These are phyloP conservation scores for Himalopsyche anomala DNA, from an alignment of 2,888 invertebrate species.

Conservation along the genomic window DNA sequence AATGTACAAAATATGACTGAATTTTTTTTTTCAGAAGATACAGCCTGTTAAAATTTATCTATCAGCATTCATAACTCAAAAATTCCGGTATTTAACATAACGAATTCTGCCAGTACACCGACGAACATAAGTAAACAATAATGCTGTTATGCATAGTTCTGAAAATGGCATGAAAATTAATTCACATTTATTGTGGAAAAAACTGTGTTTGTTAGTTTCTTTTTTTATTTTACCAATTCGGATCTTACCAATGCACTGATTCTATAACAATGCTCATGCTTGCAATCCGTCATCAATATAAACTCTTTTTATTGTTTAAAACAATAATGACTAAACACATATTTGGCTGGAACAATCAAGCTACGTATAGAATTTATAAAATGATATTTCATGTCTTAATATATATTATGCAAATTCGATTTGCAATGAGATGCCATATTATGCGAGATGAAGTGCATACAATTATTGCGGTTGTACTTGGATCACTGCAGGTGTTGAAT, in stretches of 20 bases:
- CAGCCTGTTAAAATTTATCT: too few relatives aligned
- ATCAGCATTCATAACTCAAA: too few relatives aligned
- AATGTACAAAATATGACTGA: too few relatives aligned
- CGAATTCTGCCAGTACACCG: too few relatives aligned
- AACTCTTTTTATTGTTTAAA: constrained; percentile 37
- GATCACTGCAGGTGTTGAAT: background rate
- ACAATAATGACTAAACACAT: constrained; percentile 17
- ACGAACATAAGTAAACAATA: too few relatives aligned
- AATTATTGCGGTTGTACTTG: background rate
- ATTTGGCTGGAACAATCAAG: background rate
- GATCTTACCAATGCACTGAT: background rate
- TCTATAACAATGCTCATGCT: background rate
- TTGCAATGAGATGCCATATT: constrained; percentile 4
- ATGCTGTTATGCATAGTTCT: too few relatives aligned
- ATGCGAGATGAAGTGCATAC: background rate
- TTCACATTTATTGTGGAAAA: too few relatives aligned
- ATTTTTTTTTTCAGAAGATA: too few relatives aligned
- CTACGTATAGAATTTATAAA: background rate
- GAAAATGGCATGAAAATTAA: too few relatives aligned
- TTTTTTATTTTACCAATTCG: background rate
- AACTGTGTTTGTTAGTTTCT: too few relatives aligned
- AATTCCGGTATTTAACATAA: too few relatives aligned
- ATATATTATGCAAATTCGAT: constrained; percentile 41
- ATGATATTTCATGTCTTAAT: constrained; percentile 33
- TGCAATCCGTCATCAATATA: background rate